A percentile compares a stretch with the other conserved stretches of the same genome.
These are phyloP conservation scores for Erpornis zantholeuca DNA, from an alignment of 2,113 vertebrate genomes.

Conservation along the genomic window DNA sequence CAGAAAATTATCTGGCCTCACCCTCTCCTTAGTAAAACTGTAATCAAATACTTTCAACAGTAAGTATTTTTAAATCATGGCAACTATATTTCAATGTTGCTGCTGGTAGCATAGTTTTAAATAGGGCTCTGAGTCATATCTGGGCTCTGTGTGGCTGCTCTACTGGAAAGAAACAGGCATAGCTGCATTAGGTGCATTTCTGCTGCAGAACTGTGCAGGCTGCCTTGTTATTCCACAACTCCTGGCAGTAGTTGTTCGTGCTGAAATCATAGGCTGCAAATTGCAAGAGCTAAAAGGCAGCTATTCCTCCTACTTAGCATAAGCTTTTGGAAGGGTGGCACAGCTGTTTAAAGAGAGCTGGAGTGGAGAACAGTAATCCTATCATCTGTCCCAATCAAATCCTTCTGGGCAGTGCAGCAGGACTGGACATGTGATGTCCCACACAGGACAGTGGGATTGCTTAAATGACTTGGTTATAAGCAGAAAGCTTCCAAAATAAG, in stretches of 20 bases:
- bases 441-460: fast-evolving
- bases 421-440: not conserved
- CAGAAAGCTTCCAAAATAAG: not conserved
- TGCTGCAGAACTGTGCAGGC: not conserved
- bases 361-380: not conserved
- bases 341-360: not conserved
- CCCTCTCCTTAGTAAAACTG: not conserved
- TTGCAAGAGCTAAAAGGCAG: not conserved
- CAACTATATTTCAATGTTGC: not conserved
- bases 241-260: not conserved
- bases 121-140: not conserved
- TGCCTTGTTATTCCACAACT: fast-evolving
- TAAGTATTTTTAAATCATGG: not conserved
- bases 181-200: not conserved
- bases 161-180: not conserved
- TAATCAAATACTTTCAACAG: not conserved
- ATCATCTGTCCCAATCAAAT: not conserved
- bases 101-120: not conserved
- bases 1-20: not conserved
- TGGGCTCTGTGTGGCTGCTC: not conserved
- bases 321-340: not conserved
- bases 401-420: not conserved
- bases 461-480: not conserved
- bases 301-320: not conserved
- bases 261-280: not conserved